phyloP scores from a whole-genome alignment of 2,797 vertebrate species.

The Lagorchestes hirsutus region DNA sequence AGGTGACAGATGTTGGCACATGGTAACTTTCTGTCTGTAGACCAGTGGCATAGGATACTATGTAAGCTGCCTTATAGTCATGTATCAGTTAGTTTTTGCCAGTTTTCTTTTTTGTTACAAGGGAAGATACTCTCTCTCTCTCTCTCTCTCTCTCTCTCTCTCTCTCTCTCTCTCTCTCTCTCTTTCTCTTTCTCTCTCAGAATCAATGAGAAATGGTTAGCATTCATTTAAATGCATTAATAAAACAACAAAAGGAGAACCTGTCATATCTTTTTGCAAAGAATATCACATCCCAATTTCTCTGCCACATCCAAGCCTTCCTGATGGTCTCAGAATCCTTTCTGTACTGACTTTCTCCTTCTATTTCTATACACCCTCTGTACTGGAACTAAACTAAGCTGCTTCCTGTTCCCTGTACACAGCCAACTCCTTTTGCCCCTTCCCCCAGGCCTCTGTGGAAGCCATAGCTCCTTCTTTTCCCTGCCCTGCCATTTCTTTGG shows the following conservation, averaged over 20 bases:
- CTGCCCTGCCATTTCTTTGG: slow-evolving; percentile 43
- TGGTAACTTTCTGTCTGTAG: background rate
- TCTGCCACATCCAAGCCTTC: background rate
- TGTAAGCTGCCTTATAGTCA: background rate
- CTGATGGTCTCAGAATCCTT: background rate
- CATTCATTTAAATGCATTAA: background rate
- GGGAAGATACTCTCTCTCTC: background rate
- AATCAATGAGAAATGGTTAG: background rate
- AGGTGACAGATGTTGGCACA: background rate
- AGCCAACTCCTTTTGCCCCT: background rate
- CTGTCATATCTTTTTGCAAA: background rate
- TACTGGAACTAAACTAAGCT: slow-evolving; percentile 43
- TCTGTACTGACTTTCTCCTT: background rate
- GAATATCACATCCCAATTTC: background rate
- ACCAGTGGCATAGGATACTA: background rate
- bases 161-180: background rate
- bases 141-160: background rate
- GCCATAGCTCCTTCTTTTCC: background rate
- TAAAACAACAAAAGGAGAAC: background rate
- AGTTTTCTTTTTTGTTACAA: background rate
- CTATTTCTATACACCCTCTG: background rate
- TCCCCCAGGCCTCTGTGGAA: background rate
- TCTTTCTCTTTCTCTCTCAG: background rate
- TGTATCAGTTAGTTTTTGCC: background rate
- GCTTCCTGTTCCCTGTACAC: background rate